Evolutionary conservation across 2,888 invertebrate species (phyloP).

Genomic region (Lycaena phlaeas): DNA sequence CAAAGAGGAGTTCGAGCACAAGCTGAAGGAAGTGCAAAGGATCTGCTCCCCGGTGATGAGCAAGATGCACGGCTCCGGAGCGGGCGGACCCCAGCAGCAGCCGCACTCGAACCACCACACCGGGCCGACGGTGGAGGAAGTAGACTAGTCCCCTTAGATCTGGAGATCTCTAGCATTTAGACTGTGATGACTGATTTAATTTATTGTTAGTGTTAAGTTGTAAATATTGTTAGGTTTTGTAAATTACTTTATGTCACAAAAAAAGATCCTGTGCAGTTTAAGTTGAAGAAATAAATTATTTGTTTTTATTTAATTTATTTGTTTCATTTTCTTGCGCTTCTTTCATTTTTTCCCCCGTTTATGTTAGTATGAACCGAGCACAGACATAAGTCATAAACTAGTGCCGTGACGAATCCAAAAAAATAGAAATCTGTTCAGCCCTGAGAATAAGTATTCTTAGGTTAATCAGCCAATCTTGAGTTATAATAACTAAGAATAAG

Average conservation of each 20-base stretch:
- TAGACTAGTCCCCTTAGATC: constrained; percentile 16
- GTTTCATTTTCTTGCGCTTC: not conserved
- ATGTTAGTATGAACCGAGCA: too few relatives aligned
- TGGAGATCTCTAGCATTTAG: not conserved
- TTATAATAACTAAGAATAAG: too few relatives aligned
- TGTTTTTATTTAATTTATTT: not conserved
- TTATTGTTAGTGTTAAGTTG: too few relatives aligned
- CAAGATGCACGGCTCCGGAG: constrained; percentile 70
- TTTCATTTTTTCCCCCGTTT: too few relatives aligned
- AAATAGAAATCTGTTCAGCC: too few relatives aligned
- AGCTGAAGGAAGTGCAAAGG: constrained; percentile 72
- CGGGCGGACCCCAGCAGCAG: constrained; percentile 21
- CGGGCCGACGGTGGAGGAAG: constrained; percentile 24
- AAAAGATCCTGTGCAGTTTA: not conserved
- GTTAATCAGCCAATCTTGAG: too few relatives aligned
- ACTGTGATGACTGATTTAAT: too few relatives aligned
- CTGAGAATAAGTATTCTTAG: too few relatives aligned
- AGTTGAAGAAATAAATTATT: not conserved
- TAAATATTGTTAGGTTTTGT: too few relatives aligned
- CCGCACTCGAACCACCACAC: constrained; percentile 3
- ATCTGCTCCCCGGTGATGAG: constrained; percentile 72
- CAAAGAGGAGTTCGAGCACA: constrained; percentile 76
- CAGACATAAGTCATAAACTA: too few relatives aligned
- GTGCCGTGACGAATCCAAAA: too few relatives aligned
- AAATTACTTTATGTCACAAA: not conserved